These are phyloP conservation scores for Galagoides demidoff DNA, from an alignment of 2,797 vertebrate genomes.

Conservation along the genomic window DNA sequence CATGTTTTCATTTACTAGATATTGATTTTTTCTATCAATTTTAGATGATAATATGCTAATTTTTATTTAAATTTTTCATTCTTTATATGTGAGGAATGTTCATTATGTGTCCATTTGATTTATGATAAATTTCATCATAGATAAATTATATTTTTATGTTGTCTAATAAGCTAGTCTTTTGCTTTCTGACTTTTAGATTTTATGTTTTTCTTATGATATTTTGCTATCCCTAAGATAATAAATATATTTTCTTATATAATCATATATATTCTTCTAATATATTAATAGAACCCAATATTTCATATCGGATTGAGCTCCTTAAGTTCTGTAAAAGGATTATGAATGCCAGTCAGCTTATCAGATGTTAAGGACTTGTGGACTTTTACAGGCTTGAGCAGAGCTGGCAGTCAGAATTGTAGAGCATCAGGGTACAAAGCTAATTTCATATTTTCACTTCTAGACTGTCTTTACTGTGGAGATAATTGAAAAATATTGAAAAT, in stretches of 20 bases:
- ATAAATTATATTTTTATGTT: not conserved
- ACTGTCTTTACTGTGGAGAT: not conserved
- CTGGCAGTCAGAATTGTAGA: not conserved
- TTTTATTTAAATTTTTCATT: not conserved
- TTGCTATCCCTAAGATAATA: not conserved
- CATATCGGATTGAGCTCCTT: not conserved
- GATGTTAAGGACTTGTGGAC: not conserved
- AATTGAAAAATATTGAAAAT: constrained; percentile 28
- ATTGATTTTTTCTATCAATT: not conserved
- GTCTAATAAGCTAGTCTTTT: not conserved
- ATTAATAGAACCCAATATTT: not conserved
- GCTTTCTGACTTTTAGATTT: not conserved
- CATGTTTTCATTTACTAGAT: not conserved
- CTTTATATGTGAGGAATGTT: not conserved
- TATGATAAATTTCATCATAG: not conserved
- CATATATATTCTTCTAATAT: not conserved
- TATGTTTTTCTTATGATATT: not conserved
- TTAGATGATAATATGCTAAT: not conserved
- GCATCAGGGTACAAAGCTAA: not conserved
- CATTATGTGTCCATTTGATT: not conserved
- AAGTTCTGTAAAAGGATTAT: not conserved
- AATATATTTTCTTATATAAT: not conserved
- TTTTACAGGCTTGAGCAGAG: not conserved
- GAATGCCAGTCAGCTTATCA: not conserved
- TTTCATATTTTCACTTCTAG: constrained; percentile 22